phyloP scores from a whole-genome alignment of 1,140 invertebrate species.

The Leptoteleia sp. region DNA sequence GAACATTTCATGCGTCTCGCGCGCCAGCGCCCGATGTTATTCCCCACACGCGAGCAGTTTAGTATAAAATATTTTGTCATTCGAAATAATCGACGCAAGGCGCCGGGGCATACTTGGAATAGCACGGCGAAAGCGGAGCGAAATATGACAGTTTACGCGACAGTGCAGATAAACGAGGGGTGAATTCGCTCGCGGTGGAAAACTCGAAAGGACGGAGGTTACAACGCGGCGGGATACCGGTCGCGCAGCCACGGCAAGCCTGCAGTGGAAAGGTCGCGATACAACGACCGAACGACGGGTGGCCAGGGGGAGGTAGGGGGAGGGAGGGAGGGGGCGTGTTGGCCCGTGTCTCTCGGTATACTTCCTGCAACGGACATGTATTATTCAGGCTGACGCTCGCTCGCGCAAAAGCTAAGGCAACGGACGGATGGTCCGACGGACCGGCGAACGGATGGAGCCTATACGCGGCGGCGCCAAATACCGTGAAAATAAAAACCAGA shows the following conservation, averaged over 20 bases:
- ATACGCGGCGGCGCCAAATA: conserved; percentile 64
- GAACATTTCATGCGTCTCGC: conserved; percentile 45
- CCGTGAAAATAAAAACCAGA: conserved; percentile 68
- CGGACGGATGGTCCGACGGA: conserved; percentile 51
- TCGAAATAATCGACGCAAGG: conserved; percentile 57
- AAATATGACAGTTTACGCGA: conserved; percentile 63
- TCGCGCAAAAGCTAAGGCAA: conserved; percentile 67
- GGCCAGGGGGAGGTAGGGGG: not conserved
- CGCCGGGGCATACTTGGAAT: conserved; percentile 49
- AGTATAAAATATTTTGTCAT: conserved; percentile 64
- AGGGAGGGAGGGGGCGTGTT: conserved; percentile 44
- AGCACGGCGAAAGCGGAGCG: conserved; percentile 39
- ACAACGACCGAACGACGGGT: conserved; percentile 45
- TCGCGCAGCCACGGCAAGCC: conserved; percentile 31
- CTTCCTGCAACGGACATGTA: conserved; percentile 74
- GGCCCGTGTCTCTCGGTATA: conserved; percentile 71
- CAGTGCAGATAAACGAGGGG: conserved; percentile 62
- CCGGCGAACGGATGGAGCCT: conserved; percentile 49
- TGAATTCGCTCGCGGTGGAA: conserved; percentile 46
- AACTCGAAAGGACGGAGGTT: conserved; percentile 54
- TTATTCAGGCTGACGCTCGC: conserved; percentile 78
- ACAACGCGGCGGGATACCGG: conserved; percentile 42
- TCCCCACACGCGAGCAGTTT: conserved; percentile 46
- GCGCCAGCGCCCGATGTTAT: conserved; percentile 23
- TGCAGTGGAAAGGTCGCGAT: conserved; percentile 59